Evolutionary conservation across 2,113 vertebrate species (phyloP), one percentile per base, ranked within the genome.

Genomic region (Crotalus viridis): DNA sequence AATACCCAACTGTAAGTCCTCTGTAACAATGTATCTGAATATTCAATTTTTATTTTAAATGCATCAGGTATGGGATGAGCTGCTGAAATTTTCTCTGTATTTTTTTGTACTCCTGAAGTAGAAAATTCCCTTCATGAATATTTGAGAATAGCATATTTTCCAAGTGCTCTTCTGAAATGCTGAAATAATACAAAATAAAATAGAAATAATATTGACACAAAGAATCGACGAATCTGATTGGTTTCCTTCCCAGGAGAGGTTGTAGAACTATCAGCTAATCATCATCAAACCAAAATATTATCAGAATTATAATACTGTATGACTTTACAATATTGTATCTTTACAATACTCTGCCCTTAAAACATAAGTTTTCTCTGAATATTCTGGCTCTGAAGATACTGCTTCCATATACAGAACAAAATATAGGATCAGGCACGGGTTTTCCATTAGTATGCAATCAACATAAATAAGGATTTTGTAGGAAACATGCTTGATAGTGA

Each of bases 31-130:
- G 39, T 48, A 43, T 85, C 69, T 46, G 5, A 33, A 89, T 19
- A 61, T 54, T 24, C 89, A 15, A 33, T 91, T 93, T 90, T 93
- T 0, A 57, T 89, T 89, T 94, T 33, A 93, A 91, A 93, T 91
- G 64, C 5, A 39, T 22, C 51, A 85, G 39, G 5, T 3, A 89
- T n/a, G 1, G 13, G 94, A 46, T 56, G 26, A 28, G 51, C 57
- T 91, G 52, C 64, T 92, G 89, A 74, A 88, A 85, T 56, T 24
- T 24, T 46, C 3, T 33, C 39, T 81, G 5, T 48, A 48, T 48
- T 10, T 2, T 21, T 43, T 94, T 92, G n/a, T 64, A 54, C 24
- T 92, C 17, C 74, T 85, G 57, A 1, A 59, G 52, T 5, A 13
- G 85, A 3, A 93, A 92, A n/a, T 55, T 57, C 55, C 46, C 39